These are phyloP conservation scores for Nemoura dubitans DNA, from an alignment of 2,888 invertebrate species.

Conservation along the genomic window DNA sequence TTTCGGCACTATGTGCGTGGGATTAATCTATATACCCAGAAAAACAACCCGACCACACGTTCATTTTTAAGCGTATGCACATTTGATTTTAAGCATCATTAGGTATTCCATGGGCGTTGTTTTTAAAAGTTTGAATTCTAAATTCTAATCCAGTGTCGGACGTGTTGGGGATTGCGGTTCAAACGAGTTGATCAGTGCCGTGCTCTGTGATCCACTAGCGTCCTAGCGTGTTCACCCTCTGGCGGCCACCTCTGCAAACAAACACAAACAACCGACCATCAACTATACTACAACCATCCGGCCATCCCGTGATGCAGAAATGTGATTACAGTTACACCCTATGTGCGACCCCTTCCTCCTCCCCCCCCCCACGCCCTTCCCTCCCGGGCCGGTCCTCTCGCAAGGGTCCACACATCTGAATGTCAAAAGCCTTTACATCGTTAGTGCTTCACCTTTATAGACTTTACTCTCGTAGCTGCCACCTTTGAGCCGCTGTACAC, in stretches of 20 bases:
- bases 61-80: constrained; percentile 22
- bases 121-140: constrained; percentile 25
- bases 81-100: constrained; percentile 15
- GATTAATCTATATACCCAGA: background rate
- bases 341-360: background rate
- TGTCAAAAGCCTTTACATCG: constrained; percentile 46
- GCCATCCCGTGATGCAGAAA: constrained; percentile 17
- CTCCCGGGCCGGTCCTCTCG: background rate
- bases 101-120: constrained; percentile 28
- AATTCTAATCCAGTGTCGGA: constrained; percentile 5
- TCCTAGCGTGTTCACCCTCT: background rate
- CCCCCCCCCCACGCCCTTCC: background rate
- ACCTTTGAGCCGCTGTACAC: background rate
- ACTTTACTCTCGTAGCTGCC: constrained; percentile 14
- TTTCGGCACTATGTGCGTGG: background rate
- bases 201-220: constrained; percentile 34
- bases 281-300: constrained; percentile 7
- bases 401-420: constrained; percentile 40
- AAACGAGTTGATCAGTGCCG: constrained; percentile 27
- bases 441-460: constrained; percentile 35
- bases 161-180: constrained; percentile 13
- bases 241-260: constrained; percentile 39
- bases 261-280: constrained; percentile 38
- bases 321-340: constrained; percentile 44
- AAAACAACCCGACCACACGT: background rate